Evolutionary conservation across 2,888 invertebrate species (phyloP), one percentile per base, ranked within the genome.

Genomic region (Drosophila tanythrix): DNA sequence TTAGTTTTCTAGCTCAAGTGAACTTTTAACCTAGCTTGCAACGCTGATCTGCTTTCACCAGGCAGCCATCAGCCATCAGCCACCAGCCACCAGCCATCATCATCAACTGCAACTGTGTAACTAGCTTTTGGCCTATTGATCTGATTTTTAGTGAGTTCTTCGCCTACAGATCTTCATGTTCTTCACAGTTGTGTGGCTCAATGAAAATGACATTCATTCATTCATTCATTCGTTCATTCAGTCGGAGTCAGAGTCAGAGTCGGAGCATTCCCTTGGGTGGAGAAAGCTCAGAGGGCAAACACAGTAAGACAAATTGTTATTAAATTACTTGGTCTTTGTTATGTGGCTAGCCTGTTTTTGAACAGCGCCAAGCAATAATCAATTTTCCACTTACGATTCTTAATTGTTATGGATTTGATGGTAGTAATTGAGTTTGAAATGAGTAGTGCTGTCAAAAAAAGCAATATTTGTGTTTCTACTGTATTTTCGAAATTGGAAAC

Each of bases 1-100:
- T 25, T 2, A 18, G 55, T 36, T 73, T 74, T 66, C 53, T 55
- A 52, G 53, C 25, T 48, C 25, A 61, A 31, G 36, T 71, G 63
- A 76, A 80, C 78, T 79, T 69, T 80, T 79, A 76, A 80, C 78
- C 78, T 63, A 79, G 76, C 79, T 79, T 71, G 59, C 71, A 71
- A 38, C 67, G 67, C 43, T 68, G 68, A 76, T 59, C 71, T 80
- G 78, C 80, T 79, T 79, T 79, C 78, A 63, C 70, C 62, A 21
- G 35, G 18, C 27, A 48, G 25, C n/a, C 40, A 10, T 6, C 36
- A 40, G 38, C 15, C 50, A 27, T 0, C 29, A 50, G 25, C 51
- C 51, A 52, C 2, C 21, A 15, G 53, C 51, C 51, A 52, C 2
- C 21, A 15, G 53, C 21, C 46, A 46, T 15, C 46, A 38, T 21